phyloP scores from a whole-genome alignment of 35 echinoderm and acorn worm species.

The Anneissia japonica region DNA sequence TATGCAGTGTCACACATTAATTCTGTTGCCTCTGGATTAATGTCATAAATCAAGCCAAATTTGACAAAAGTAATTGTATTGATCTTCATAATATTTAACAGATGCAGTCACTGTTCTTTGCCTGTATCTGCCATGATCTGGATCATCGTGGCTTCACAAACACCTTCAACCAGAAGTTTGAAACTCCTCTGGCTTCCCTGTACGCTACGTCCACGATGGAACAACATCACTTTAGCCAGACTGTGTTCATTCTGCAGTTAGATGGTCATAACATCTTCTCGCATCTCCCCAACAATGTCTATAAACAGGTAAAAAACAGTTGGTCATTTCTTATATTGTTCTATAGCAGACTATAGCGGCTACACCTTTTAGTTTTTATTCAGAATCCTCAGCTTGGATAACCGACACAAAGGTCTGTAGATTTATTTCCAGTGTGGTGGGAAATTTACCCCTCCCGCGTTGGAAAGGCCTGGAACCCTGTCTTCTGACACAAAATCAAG shows the following conservation, averaged over 20 bases:
- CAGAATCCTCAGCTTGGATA: too few relatives aligned
- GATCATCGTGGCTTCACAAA: constrained; percentile 83
- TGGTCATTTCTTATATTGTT: too few relatives aligned
- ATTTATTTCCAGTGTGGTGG: too few relatives aligned
- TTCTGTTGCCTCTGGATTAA: too few relatives aligned
- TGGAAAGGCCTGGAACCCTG: too few relatives aligned
- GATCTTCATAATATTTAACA: not conserved
- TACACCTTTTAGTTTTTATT: too few relatives aligned
- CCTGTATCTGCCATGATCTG: constrained; percentile 87
- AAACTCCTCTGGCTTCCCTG: constrained; percentile 49
- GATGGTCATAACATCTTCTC: constrained; percentile 68
- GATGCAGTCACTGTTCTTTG: constrained; percentile 72
- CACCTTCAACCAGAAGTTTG: constrained; percentile 62
- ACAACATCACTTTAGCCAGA: constrained; percentile 72
- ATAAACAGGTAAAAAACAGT: constrained; percentile 66
- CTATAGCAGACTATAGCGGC: too few relatives aligned
- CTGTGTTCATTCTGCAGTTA: constrained; percentile 50
- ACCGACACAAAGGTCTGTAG: too few relatives aligned
- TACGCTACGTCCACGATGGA: constrained; percentile 79
- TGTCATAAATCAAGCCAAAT: too few relatives aligned
- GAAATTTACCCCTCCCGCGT: too few relatives aligned
- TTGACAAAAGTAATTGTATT: too few relatives aligned
- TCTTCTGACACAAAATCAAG: too few relatives aligned
- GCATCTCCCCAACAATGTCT: constrained; percentile 63
- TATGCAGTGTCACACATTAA: not conserved